Evolutionary conservation across 2,113 vertebrate genomes (phyloP).

Genomic region (Cyanoderma ruficeps): DNA sequence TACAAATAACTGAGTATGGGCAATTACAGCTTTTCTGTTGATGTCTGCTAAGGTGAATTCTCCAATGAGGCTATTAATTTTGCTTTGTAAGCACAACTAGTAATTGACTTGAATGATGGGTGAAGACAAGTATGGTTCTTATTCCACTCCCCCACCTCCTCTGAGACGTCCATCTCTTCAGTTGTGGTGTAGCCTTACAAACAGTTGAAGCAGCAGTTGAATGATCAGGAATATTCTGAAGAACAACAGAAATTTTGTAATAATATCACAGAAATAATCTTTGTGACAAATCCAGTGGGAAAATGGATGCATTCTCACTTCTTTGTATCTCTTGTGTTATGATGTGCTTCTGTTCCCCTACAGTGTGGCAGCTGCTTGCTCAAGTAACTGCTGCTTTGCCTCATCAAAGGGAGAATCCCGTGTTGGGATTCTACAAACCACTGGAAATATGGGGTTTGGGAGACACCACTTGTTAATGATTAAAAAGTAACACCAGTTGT

Average conservation of each 20-base stretch:
- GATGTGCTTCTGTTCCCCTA: background rate
- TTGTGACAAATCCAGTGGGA: background rate
- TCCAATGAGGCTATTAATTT: background rate
- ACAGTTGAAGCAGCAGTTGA: background rate
- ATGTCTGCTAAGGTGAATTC: background rate
- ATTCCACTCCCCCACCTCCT: background rate
- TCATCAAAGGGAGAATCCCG: background rate
- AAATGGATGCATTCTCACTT: background rate
- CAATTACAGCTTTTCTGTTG: background rate
- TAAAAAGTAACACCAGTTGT: background rate
- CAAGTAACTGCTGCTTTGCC: background rate
- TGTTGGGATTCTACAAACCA: background rate
- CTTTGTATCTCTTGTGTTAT: accelerated
- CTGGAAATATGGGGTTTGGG: background rate
- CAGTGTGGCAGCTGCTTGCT: background rate
- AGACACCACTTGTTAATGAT: background rate
- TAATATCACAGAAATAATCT: background rate
- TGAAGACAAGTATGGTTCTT: background rate
- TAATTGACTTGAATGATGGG: background rate
- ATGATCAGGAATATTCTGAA: background rate
- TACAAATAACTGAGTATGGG: background rate
- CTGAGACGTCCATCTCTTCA: background rate
- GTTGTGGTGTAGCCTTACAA: background rate
- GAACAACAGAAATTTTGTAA: background rate
- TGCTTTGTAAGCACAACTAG: background rate